Evolutionary conservation across 1,140 invertebrate genomes (phyloP), one percentile per base, ranked within the genome.

Genomic region (Atta texana): DNA sequence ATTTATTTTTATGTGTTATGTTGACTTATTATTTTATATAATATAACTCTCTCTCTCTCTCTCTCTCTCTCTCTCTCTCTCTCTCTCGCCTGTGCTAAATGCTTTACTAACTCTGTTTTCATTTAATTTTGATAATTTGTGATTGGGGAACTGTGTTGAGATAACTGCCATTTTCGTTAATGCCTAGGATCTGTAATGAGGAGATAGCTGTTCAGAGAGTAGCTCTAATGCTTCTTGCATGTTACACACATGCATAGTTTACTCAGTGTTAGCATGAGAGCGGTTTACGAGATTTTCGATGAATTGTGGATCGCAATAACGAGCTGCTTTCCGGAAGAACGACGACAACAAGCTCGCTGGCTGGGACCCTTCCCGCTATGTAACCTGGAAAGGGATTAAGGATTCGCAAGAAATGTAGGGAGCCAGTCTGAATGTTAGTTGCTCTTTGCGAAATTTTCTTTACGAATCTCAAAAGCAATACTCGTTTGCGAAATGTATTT

Each of bases 261-360:
- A 72, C 51, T 74, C 55, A 31, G 14, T 21, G 49, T 12, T n/a
- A 16, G 64, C 71, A 55, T 74, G 49, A 55, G 49, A 68, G 51
- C 31, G 51, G 59, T 72, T 87, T 87, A 87, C 64, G 78, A 84
- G 59, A 72, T 87, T 82, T 64, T 53, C 85, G 77, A 18, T 28
- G 68, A 87, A 82, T 82, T 57, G 85, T 74, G 68, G 78, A 71
- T 87, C 49, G 68, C 77, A 84, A 87, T 87, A 87, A 87, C 78
- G 44, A 49, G 82, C 72, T 80, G 75, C 63, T 68, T 66, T 86
- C 51, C 39, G 77, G 85, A 82, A 82, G 68, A 84, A 74, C 77
- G 66, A 87, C 12, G 85, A 72, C 44, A 53, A 80, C 21, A 63
- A 81, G 85, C n/a, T 53, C 77, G 24, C 75, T 34, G 31, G 57